A percentile compares a stretch with the other conserved stretches of the same genome.
phyloP scores from a whole-genome alignment of 2,113 vertebrate species.

The Himantopus leucocephalus region DNA sequence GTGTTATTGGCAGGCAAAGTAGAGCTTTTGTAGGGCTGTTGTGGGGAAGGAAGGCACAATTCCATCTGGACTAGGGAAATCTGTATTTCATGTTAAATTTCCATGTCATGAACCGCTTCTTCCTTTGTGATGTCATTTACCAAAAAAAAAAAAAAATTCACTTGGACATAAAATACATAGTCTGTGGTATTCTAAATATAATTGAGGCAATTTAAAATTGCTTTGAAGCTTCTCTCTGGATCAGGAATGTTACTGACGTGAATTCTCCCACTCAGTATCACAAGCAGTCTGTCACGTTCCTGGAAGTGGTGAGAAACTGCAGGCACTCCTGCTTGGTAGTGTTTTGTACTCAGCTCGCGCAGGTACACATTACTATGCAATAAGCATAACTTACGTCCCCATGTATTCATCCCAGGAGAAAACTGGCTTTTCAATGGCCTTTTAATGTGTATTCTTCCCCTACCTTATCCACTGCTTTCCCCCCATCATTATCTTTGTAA shows the following conservation, averaged over 20 bases:
- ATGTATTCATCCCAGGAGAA: neutral
- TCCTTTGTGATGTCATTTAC: neutral
- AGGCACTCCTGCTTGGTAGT: neutral
- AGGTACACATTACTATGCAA: neutral
- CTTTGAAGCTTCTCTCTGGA: conserved; percentile 3
- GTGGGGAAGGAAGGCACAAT: neutral
- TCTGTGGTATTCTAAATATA: neutral
- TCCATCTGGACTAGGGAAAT: neutral
- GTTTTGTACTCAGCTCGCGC: neutral
- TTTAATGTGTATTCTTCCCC: neutral
- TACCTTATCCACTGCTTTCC: neutral
- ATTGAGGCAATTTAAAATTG: neutral
- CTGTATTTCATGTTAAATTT: neutral
- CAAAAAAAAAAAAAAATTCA: neutral
- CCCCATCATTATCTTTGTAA: neutral
- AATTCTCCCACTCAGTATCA: neutral
- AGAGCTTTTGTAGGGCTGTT: neutral
- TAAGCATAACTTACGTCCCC: neutral
- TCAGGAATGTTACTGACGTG: neutral
- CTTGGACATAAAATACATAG: neutral
- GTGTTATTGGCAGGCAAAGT: neutral
- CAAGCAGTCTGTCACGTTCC: neutral
- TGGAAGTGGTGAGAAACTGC: neutral
- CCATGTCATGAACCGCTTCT: neutral
- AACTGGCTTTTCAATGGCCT: neutral